Evolutionary conservation across 2,113 vertebrate species (phyloP), one percentile per base, ranked within the genome.

Genomic region (Corydoras maculifer): DNA sequence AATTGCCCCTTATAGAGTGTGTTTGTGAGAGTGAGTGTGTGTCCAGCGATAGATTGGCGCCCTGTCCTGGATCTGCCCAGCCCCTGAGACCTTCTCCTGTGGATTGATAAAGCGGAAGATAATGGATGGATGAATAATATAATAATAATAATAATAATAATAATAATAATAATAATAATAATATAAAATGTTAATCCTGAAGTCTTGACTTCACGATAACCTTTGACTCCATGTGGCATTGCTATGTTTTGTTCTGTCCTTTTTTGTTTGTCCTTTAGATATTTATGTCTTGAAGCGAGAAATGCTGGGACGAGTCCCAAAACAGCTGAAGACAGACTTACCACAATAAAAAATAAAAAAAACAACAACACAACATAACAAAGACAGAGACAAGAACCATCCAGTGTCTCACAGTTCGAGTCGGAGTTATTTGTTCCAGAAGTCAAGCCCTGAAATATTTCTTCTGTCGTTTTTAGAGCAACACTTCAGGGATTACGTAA

Each of bases 271-370:
- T 69, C 74, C 68, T 60, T 70, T 54, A 72, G 77, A 78, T 81
- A 81, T 83, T 81, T 81, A 79, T 79, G 69, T 77, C 74, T 73
- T 76, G 60, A 64, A 70, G 60, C 18, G 63, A 72, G 73, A 74
- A 62, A 77, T 29, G 25, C 67, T 77, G 71, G 74, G 76, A 69
- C 35, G 18, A 3, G 71, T 25, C 78, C 79, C 74, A 83, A 74
- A 77, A 83, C 78, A 81, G 76, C 69, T 81, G 70, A 75, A 72
- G 64, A 62, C 58, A 61, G 58, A 64, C 73, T 50, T 58, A 31
- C 79, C 70, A 35, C 73, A 75, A 51, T 43, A 68, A 64, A 72
- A 62, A 58, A 57, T 61, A 68, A 65, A 49, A 60, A 43, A 68
- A 57, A 72, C 35, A 43, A 4, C 61, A 59, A 74, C 68, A 67